phyloP scores from a whole-genome alignment of 2,113 vertebrate species.

The Laticauda laticaudata region DNA sequence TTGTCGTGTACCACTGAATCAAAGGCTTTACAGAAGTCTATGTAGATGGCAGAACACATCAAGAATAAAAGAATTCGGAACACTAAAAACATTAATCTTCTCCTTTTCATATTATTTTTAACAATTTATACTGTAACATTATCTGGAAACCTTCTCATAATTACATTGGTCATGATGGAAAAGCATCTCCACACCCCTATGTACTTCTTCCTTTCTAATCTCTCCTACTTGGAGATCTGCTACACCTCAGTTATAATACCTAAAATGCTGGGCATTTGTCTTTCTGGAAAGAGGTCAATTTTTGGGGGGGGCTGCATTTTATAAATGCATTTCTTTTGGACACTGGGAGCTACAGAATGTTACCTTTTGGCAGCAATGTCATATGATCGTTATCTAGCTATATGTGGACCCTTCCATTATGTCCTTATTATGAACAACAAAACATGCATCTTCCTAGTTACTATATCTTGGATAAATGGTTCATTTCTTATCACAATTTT shows the following conservation, averaged over 20 bases:
- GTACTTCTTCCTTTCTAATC: constrained; percentile 46
- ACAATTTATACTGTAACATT: constrained; percentile 45
- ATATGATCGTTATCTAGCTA: background rate
- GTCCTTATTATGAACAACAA: constrained; percentile 1
- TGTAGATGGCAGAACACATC: too few species aligned
- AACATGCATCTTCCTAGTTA: background rate
- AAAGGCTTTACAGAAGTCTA: too few species aligned
- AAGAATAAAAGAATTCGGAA: too few species aligned
- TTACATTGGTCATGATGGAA: constrained; percentile 40
- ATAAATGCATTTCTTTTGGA: constrained; percentile 8
- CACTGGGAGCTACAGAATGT: background rate
- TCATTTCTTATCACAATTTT: background rate
- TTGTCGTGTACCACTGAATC: too few species aligned
- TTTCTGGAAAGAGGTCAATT: background rate
- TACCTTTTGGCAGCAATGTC: background rate
- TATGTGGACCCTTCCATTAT: background rate
- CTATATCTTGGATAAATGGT: background rate
- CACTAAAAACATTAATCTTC: constrained; percentile 29
- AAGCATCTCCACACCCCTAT: constrained; percentile 48
- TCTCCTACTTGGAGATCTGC: constrained; percentile 19
- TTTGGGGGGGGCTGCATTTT: background rate
- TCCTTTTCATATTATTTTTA: constrained; percentile 43
- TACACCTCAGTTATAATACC: constrained; percentile 10
- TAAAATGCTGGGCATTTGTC: background rate
- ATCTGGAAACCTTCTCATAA: constrained; percentile 49